A percentile compares a stretch with the other conserved stretches of the same genome.
These are phyloP conservation scores for Amphimallon solstitiale DNA, from an alignment of 2,888 invertebrate genomes.

Conservation along the genomic window DNA sequence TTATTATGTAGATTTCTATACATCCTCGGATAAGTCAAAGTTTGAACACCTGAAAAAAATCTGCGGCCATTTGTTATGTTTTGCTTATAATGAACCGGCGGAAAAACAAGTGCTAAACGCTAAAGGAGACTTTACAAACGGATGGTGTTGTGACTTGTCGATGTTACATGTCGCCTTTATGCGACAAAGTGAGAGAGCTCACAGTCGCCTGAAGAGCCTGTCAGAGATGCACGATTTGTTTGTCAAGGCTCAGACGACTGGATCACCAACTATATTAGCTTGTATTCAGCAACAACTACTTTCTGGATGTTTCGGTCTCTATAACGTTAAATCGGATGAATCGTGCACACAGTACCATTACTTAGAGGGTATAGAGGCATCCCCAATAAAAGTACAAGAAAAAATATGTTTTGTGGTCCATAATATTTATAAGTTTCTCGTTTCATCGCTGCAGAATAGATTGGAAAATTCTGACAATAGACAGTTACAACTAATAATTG, in stretches of 20 bases:
- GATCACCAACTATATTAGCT: conserved; percentile 54
- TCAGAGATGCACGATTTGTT: conserved; percentile 59
- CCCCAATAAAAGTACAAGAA: conserved; percentile 64
- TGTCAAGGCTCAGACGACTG: conserved; percentile 51
- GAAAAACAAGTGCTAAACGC: conserved; percentile 51
- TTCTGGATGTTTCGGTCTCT: conserved; percentile 67
- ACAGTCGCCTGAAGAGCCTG: conserved; percentile 56
- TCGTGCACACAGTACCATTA: conserved; percentile 66
- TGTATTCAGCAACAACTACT: conserved; percentile 66
- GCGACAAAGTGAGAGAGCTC: conserved; percentile 57
- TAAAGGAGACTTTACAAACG: conserved; percentile 51
- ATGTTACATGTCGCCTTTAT: conserved; percentile 55
- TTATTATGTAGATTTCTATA: conserved; percentile 59
- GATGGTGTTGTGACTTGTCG: conserved; percentile 59
- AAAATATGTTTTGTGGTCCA: conserved; percentile 67
- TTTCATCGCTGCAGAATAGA: conserved; percentile 62
- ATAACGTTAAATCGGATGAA: conserved; percentile 58
- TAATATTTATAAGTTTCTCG: conserved; percentile 65
- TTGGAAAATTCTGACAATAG: conserved; percentile 54
- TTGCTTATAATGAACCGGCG: conserved; percentile 57
- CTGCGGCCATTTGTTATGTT: conserved; percentile 55
- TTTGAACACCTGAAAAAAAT: conserved; percentile 52
- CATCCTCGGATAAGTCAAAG: conserved; percentile 46
- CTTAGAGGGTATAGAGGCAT: conserved; percentile 67
- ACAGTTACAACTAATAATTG: conserved; percentile 64